A percentile compares a stretch with the other conserved stretches of the same genome.
Evolutionary conservation across 2,888 invertebrate species (phyloP).

Genomic region (Coronaproctus castanopsis): DNA sequence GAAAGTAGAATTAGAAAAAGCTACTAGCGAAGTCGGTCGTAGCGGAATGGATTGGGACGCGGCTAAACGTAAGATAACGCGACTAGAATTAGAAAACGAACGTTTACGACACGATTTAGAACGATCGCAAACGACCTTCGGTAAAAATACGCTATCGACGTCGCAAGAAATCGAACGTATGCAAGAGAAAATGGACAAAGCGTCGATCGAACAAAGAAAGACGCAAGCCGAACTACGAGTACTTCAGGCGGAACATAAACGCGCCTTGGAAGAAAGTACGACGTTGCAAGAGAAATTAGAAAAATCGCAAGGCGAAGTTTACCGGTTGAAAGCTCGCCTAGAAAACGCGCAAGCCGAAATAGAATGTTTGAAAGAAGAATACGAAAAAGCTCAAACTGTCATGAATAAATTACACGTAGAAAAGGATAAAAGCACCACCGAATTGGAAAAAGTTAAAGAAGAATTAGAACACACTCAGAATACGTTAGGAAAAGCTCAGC

Average conservation of each 20-base stretch:
- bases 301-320: slow-evolving; percentile 86
- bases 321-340: slow-evolving; percentile 75
- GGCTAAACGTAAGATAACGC: slow-evolving; percentile 58
- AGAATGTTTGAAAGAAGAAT: slow-evolving; percentile 76
- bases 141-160: slow-evolving; percentile 58
- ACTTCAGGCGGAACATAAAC: slow-evolving; percentile 75
- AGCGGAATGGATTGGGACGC: slow-evolving; percentile 78
- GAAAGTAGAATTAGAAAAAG: slow-evolving; percentile 81
- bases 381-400: slow-evolving; percentile 65
- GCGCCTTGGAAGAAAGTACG: slow-evolving; percentile 61
- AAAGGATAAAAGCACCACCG: slow-evolving; percentile 63
- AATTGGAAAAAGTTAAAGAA: slow-evolving; percentile 67
- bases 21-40: slow-evolving; percentile 69
- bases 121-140: slow-evolving; percentile 61
- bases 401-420: slow-evolving; percentile 71
- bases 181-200: slow-evolving; percentile 69
- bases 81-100: slow-evolving; percentile 77
- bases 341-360: slow-evolving; percentile 91
- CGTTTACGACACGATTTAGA: slow-evolving; percentile 67
- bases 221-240: slow-evolving; percentile 78
- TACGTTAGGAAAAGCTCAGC: slow-evolving; percentile 72
- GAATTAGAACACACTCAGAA: slow-evolving; percentile 75
- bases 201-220: slow-evolving; percentile 59
- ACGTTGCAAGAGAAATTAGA: slow-evolving; percentile 79
- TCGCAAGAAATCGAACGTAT: slow-evolving; percentile 63